These are phyloP conservation scores for Drosophila parthenogenetica DNA, from an alignment of 2,888 invertebrate species.

Conservation along the genomic window DNA sequence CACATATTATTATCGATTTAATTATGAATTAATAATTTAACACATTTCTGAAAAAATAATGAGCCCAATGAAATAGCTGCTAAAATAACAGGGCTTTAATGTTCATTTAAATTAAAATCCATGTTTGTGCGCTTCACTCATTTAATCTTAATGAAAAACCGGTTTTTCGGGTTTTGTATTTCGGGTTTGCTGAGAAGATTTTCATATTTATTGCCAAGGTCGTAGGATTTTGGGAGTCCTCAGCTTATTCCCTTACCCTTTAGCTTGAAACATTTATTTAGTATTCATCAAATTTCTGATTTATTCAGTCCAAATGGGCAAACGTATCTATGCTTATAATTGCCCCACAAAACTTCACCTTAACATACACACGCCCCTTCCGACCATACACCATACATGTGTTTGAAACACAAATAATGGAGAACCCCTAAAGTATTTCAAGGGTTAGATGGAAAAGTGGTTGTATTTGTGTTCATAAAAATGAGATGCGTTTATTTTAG, in stretches of 20 bases:
- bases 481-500: conserved; percentile 51
- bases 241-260: conserved; percentile 3
- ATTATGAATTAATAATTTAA: conserved; percentile 82
- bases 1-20: conserved; percentile 68
- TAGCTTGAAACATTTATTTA: conserved; percentile 63
- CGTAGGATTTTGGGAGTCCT: conserved; percentile 22
- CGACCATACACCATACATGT: conserved; percentile 13
- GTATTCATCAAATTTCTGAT: conserved; percentile 78
- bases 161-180: conserved; percentile 72
- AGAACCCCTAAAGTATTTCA: conserved; percentile 10
- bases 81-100: conserved; percentile 26
- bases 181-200: conserved; percentile 46
- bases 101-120: conserved; percentile 76
- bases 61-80: conserved; percentile 58
- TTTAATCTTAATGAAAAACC: conserved; percentile 84
- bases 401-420: conserved; percentile 26
- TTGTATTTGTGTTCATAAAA: conserved; percentile 57
- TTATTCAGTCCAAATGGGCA: conserved; percentile 77
- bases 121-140: conserved; percentile 71
- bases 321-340: conserved; percentile 78
- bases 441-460: conserved; percentile 40
- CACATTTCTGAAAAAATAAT: conserved; percentile 79
- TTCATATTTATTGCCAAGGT: conserved; percentile 54
- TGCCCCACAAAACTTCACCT: conserved; percentile 53
- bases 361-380: conserved; percentile 8